These are phyloP conservation scores for Ameiurus melas DNA, from an alignment of 2,113 vertebrate genomes.

Conservation along the genomic window DNA sequence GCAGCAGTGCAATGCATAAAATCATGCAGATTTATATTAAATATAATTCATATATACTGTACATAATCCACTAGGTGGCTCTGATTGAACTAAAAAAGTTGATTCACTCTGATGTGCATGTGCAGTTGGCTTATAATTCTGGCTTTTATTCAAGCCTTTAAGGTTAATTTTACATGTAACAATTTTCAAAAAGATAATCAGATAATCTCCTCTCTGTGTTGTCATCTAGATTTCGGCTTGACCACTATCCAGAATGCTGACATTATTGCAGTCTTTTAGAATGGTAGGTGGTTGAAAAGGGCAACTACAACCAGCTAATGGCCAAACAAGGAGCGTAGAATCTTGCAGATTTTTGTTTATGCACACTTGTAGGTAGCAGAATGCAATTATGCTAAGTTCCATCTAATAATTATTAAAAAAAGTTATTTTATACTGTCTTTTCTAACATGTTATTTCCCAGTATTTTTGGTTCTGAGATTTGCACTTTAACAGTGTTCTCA, in stretches of 20 bases:
- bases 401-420: background rate
- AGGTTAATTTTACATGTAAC: background rate
- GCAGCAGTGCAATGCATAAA: no score
- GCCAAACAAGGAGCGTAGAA: constrained; percentile 71
- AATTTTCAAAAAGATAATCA: no score
- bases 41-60: background rate
- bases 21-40: background rate
- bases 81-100: background rate
- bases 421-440: background rate
- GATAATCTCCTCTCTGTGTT: background rate
- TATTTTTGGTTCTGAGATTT: background rate
- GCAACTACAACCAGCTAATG: constrained; percentile 79
- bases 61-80: background rate
- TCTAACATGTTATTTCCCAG: background rate
- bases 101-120: background rate
- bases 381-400: background rate
- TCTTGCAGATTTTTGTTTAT: background rate
- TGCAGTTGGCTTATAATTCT: background rate
- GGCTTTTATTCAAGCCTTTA: background rate
- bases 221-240: constrained; percentile 69
- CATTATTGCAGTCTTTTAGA: constrained; percentile 73
- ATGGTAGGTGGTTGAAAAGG: constrained; percentile 72
- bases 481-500: background rate
- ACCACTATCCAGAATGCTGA: constrained; percentile 80
- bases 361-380: background rate